Evolutionary conservation across 2,113 vertebrate species (phyloP), one percentile per base, ranked within the genome.

Genomic region (Ammodytes dubius): DNA sequence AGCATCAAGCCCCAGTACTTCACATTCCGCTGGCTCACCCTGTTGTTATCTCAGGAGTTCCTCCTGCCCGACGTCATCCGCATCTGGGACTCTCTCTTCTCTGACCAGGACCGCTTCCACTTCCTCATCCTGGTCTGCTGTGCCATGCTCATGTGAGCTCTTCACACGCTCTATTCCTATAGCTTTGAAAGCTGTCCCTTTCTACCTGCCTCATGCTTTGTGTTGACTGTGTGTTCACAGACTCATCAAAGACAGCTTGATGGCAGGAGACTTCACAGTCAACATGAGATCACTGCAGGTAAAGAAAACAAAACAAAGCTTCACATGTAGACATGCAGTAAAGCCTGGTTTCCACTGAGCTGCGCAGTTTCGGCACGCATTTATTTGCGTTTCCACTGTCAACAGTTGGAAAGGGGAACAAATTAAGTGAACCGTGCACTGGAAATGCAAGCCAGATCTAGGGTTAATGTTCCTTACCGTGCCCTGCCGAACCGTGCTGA

Each of bases 1-100:
- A 99, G 97, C 91, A 99, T 99, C 94, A 98, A 97, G 90, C 98
- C 98, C 0, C 98, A 99, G 94, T 99, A 99, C 89, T 99, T 99
- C 65, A 97, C 98, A 72, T 99, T 99, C 95, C 98, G 98, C 87
- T 99, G 98, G 98, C 93, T 99, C 83, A 99, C 97, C 0, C 91
- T 99, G 86, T 93, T 99, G 90, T 93, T 99, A 12, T 99, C 98
- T 61, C 98, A 99, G 91, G 98, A 99, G 93, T 99, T 99, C 87
- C 93, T 99, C 79, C 94, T 99, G 77, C 98, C 98, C 0, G 98
- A 99, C 0, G 98, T 99, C 84, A 99, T 99, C 93, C 97, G 98
- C 0, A 99, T 99, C 94, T 99, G 98, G 98, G 98, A 99, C 90
- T 96, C 97, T 0, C 96, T 99, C 81, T 99, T 99, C 2, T 98